Conservation (phyloP, 1,140 invertebrate genomes). For the Bombus impatiens region DNA sequence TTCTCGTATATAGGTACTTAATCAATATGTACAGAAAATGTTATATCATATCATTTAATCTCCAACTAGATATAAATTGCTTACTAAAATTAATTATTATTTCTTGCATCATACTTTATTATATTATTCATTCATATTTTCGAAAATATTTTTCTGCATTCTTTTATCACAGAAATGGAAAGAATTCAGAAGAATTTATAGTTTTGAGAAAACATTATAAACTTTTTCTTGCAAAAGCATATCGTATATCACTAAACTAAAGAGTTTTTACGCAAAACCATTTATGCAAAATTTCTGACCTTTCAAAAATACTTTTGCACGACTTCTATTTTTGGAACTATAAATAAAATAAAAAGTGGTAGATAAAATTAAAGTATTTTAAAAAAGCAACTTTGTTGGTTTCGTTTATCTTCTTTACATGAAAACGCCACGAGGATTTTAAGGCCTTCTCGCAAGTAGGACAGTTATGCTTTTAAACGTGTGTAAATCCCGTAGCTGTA, state of each 20-base stretch:
- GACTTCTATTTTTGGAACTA: background rate
- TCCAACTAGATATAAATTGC: too few species aligned
- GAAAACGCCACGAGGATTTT: background rate
- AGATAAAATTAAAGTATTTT: background rate
- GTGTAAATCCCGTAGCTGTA: background rate
- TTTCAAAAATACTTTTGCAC: background rate
- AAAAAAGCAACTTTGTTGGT: background rate
- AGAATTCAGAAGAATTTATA: background rate
- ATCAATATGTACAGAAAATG: too few species aligned
- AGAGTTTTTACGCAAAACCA: background rate
- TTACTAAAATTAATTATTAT: background rate
- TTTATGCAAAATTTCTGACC: background rate
- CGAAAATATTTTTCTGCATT: background rate
- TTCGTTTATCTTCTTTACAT: background rate
- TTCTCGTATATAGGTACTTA: too few species aligned
- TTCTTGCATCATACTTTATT: background rate
- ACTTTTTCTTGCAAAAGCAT: background rate
- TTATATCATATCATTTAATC: too few species aligned
- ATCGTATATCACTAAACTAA: fast-evolving
- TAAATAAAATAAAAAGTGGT: too few species aligned
- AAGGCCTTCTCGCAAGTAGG: background rate
- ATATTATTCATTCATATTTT: background rate
- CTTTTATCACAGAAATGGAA: background rate
- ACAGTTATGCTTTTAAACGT: background rate
- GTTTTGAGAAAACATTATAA: background rate